A percentile compares a stretch with the other conserved stretches of the same genome.
These are phyloP conservation scores for Anas bernieri DNA, from an alignment of 2,797 vertebrate genomes.

Conservation along the genomic window DNA sequence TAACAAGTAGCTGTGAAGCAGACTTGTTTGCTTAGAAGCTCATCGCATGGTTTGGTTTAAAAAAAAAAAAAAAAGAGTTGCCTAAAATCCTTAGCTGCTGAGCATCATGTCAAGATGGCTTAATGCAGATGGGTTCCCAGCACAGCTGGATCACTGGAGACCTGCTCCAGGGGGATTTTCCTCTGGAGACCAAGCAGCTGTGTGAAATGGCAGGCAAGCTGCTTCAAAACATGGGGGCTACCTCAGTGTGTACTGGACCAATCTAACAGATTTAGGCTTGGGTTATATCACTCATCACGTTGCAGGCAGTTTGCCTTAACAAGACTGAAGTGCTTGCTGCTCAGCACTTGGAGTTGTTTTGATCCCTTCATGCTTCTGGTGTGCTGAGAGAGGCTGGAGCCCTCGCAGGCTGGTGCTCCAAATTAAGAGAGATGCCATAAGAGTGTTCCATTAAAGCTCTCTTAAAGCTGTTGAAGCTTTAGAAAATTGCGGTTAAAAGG, in stretches of 20 bases:
- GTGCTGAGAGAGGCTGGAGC: not conserved
- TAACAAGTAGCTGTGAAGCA: not conserved
- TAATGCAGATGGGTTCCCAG: not conserved
- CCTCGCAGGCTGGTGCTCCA: not conserved
- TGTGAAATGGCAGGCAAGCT: not conserved
- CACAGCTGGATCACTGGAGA: not conserved
- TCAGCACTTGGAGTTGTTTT: not conserved
- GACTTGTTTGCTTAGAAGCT: not conserved
- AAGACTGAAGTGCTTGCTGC: not conserved
- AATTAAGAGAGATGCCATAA: not conserved
- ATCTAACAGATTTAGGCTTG: not conserved
- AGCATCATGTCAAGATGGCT: not conserved
- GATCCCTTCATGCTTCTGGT: not conserved
- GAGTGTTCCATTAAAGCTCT: not conserved
- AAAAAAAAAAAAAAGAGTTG: not conserved
- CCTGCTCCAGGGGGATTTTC: not conserved
- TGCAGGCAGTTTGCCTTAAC: not conserved
- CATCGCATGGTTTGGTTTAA: not conserved
- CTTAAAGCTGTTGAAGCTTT: not conserved
- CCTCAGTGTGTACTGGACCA: not conserved
- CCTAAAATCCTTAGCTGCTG: not conserved
- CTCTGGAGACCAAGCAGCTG: not conserved
- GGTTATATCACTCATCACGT: accelerated
- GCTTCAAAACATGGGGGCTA: not conserved
- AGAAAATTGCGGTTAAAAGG: not conserved